These are phyloP conservation scores for Stomatorhinus ivindoensis DNA, from an alignment of 2,113 vertebrate species.

Conservation along the genomic window DNA sequence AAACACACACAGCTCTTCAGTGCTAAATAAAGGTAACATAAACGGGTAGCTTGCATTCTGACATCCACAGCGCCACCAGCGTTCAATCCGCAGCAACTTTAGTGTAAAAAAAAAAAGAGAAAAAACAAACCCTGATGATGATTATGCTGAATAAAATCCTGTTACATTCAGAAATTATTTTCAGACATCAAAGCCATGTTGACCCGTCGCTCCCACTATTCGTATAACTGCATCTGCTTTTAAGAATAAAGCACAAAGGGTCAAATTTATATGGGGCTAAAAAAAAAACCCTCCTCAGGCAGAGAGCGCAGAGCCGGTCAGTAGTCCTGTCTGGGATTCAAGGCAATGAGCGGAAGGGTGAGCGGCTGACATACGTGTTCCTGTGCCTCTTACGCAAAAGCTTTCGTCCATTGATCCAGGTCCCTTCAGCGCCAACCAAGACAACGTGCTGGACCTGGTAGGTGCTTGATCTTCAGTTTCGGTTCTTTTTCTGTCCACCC, in stretches of 20 bases:
- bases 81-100: background rate
- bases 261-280: background rate
- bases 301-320: background rate
- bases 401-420: background rate
- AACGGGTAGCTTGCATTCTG: background rate
- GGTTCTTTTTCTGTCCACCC: background rate
- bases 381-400: background rate
- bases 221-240: background rate
- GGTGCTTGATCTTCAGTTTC: background rate
- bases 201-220: background rate
- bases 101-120: background rate
- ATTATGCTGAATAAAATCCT: background rate
- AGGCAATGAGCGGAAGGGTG: background rate
- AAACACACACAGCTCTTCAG: background rate
- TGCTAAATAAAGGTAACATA: background rate
- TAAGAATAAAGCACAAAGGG: background rate
- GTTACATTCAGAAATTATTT: constrained; percentile 7
- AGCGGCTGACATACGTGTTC: background rate
- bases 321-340: background rate
- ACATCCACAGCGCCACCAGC: background rate
- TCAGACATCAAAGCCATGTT: background rate
- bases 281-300: background rate
- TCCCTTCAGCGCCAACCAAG: background rate
- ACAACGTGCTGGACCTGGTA: background rate
- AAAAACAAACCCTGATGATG: background rate